Conservation (phyloP, 2,113 vertebrate genomes). For the Petaurus breviceps region DNA sequence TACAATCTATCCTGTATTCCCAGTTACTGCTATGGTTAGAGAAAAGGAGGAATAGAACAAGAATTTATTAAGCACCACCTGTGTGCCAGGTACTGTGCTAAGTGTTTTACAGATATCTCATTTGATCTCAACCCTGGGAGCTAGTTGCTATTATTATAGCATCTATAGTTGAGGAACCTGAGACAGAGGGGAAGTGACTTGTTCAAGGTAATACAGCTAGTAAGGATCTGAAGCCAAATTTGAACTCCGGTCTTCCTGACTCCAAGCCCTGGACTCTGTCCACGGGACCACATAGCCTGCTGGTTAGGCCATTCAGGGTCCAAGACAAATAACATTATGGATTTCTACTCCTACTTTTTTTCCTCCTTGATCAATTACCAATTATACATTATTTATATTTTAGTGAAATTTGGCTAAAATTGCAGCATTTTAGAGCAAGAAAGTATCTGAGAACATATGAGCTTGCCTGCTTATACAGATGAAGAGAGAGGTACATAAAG, state of each 20-base stretch:
- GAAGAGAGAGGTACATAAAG: not conserved
- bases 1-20: not conserved
- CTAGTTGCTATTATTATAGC: not conserved
- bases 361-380: not conserved
- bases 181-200: not conserved
- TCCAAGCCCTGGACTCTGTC: not conserved
- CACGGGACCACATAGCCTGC: not conserved
- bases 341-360: not conserved
- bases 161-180: not conserved
- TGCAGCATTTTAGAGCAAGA: not conserved
- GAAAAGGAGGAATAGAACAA: not conserved
- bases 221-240: not conserved
- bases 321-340: not conserved
- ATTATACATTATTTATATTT: not conserved
- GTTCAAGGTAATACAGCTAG: not conserved
- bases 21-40: not conserved
- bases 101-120: not conserved
- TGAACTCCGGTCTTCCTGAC: not conserved
- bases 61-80: not conserved
- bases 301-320: not conserved
- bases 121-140: not conserved
- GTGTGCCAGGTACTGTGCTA: not conserved
- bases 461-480: not conserved
- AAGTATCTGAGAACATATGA: not conserved
- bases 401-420: not conserved